Percentiles rank a stretch among this genome's conserved stretches.
These are phyloP conservation scores for Microtus pennsylvanicus DNA, from an alignment of 2,113 vertebrate species.

Conservation along the genomic window DNA sequence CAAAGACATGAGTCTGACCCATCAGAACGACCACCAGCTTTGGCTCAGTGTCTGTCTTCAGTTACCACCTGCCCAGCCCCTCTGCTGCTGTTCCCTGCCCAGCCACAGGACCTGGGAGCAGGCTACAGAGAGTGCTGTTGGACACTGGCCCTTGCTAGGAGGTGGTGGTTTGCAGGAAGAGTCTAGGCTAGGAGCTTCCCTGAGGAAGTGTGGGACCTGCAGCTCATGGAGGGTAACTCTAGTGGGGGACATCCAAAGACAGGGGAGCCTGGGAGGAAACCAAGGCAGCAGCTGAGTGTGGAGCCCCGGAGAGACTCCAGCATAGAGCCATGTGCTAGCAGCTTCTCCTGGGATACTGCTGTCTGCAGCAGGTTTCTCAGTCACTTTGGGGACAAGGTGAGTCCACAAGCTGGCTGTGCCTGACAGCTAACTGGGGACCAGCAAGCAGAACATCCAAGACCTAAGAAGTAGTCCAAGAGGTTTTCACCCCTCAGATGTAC, in stretches of 20 bases:
- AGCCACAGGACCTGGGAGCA: not conserved
- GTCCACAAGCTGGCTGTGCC: not conserved
- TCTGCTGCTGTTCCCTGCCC: not conserved
- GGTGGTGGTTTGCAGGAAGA: not conserved
- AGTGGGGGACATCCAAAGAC: not conserved
- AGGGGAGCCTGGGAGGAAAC: not conserved
- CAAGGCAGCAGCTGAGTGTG: not conserved
- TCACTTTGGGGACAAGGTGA: not conserved
- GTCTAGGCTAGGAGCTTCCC: not conserved
- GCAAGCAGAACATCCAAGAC: not conserved
- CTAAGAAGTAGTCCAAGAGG: not conserved
- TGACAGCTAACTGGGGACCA: not conserved
- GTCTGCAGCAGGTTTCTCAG: not conserved
- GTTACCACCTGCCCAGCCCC: not conserved
- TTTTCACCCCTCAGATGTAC: too few species aligned
- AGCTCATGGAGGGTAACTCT: not conserved
- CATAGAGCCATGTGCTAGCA: not conserved
- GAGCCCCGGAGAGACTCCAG: not conserved
- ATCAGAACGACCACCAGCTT: not conserved
- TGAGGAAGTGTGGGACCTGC: not conserved
- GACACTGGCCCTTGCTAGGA: not conserved
- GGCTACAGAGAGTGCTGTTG: not conserved
- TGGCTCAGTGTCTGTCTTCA: not conserved
- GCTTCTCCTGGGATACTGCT: not conserved
- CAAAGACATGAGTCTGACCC: not conserved